Evolutionary conservation across 2,888 invertebrate species (phyloP).

Genomic region (Mycalesis mineus): DNA sequence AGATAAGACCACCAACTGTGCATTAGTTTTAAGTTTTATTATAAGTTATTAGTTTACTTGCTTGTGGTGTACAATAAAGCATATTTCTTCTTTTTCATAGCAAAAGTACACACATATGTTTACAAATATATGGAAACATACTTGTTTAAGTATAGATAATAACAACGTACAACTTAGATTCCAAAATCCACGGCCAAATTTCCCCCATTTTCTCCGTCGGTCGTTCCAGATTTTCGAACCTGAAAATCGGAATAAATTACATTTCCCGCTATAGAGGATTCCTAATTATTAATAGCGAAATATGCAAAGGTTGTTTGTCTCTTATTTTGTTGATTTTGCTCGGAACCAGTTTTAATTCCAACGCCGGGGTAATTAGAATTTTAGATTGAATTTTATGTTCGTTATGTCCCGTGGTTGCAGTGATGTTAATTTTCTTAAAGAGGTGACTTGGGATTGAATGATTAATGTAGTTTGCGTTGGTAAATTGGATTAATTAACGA

Average conservation of each 20-base stretch:
- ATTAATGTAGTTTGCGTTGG: background rate
- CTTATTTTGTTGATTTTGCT: constrained; percentile 61
- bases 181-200: background rate
- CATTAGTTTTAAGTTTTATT: too few species aligned
- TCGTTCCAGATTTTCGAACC: constrained; percentile 31
- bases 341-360: constrained; percentile 43
- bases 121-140: too few species aligned
- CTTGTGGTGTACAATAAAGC: too few species aligned
- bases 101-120: too few species aligned
- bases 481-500: background rate
- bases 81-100: too few species aligned
- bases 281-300: constrained; percentile 65
- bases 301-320: constrained; percentile 71
- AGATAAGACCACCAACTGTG: too few species aligned
- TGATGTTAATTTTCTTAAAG: constrained; percentile 16
- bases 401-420: constrained; percentile 34
- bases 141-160: background rate
- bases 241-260: constrained; percentile 53
- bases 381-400: constrained; percentile 67
- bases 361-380: constrained; percentile 61
- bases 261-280: constrained; percentile 46
- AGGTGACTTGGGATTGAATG: constrained; percentile 10
- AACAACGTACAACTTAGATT: background rate
- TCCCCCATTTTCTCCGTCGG: constrained; percentile 15
- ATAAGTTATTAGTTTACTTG: too few species aligned